phyloP scores from a whole-genome alignment of 2,113 vertebrate genomes.

The Mandrillus leucophaeus region DNA sequence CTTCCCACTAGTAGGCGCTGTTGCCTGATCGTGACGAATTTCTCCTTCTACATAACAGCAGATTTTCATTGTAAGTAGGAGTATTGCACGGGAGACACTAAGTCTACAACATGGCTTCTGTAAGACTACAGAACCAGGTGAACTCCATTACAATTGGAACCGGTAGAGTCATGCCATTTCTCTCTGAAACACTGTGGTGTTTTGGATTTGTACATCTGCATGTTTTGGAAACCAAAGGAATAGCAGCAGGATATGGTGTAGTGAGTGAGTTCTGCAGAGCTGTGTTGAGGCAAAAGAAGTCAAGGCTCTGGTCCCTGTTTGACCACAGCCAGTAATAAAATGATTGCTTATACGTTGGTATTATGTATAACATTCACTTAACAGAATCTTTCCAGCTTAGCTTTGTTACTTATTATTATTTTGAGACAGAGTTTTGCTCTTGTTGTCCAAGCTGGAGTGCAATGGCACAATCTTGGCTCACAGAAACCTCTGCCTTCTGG shows the following conservation, averaged over 20 bases:
- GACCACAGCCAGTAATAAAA: neutral
- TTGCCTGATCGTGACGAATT: neutral
- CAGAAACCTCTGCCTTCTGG: no score
- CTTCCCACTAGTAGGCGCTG: slow-evolving; percentile 39
- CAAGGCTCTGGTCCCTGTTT: neutral
- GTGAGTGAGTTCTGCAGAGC: neutral
- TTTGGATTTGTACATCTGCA: neutral
- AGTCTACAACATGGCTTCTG: neutral
- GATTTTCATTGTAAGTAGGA: neutral
- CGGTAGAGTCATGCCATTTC: neutral
- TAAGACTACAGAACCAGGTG: neutral
- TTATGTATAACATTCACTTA: neutral
- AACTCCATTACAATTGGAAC: neutral
- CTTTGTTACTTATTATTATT: neutral
- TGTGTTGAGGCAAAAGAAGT: neutral
- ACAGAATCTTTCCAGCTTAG: neutral
- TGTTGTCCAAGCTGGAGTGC: no score
- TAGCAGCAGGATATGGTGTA: neutral
- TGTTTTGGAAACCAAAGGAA: neutral
- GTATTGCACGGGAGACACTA: rapidly evolving
- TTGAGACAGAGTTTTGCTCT: no score
- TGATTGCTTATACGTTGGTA: neutral
- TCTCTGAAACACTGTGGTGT: neutral
- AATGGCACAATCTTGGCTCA: no score
- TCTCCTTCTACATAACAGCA: neutral